Conservation (phyloP, 1,140 invertebrate species). For the Drosophila paulistorum region DNA sequence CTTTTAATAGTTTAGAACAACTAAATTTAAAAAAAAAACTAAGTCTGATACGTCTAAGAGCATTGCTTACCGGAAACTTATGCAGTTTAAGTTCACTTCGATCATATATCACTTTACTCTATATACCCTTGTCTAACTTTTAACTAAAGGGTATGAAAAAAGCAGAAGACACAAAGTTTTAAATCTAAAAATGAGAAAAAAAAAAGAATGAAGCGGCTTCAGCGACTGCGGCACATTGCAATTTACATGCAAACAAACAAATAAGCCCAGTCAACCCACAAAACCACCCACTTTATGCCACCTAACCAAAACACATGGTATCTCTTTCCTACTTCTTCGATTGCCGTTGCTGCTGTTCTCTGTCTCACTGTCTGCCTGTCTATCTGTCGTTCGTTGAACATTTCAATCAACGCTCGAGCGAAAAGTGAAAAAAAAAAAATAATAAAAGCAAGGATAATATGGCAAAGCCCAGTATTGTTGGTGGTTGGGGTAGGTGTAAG, state of each 20-base stretch:
- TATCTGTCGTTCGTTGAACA: constrained; percentile 65
- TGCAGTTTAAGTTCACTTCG: no score
- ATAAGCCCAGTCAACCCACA: constrained; percentile 48
- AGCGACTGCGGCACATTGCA: constrained; percentile 62
- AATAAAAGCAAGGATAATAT: constrained; percentile 79
- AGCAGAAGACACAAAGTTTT: constrained; percentile 67
- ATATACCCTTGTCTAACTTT: background rate
- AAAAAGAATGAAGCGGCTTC: background rate
- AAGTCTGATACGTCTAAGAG: no score
- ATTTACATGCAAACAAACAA: constrained; percentile 80
- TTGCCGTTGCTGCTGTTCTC: constrained; percentile 26
- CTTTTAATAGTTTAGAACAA: no score
- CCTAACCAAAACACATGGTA: constrained; percentile 22
- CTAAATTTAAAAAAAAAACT: no score
- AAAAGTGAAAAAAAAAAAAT: constrained; percentile 70
- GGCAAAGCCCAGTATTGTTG: constrained; percentile 21
- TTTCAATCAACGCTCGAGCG: constrained; percentile 80
- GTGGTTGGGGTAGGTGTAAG: background rate
- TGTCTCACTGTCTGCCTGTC: constrained; percentile 16
- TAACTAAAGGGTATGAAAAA: constrained; percentile 15
- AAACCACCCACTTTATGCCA: constrained; percentile 35
- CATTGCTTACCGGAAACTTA: no score
- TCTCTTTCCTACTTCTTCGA: background rate
- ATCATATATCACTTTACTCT: no score
- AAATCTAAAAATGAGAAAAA: constrained; percentile 59